Evolutionary conservation across 2,888 invertebrate genomes (phyloP), one percentile per base, ranked within the genome.

Genomic region (Argyresthia goedartella): DNA sequence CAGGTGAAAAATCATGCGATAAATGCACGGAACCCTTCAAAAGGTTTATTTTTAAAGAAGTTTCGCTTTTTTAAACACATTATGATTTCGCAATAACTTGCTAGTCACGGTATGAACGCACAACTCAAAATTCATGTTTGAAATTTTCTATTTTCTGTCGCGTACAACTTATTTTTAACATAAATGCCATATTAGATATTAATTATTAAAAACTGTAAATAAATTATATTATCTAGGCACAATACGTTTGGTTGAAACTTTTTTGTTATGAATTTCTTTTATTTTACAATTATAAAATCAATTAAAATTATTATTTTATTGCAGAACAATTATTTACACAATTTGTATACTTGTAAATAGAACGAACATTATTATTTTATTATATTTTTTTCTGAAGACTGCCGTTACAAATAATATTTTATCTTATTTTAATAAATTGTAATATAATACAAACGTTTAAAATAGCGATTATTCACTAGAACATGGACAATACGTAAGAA

Each of bases 91-190:
- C 85, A 86, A 86, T 86, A 85, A 81, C 80, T 81, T 85, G 82
- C 85, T 86, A 86, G 85, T 86, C 85, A 86, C 67, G 71, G 75
- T 80, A 72, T 73, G 71, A 79, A 77, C 82, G 85, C 84, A 82
- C 84, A 82, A 81, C 73, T 65, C 39, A 39, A 39, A 39, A 25
- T 4, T 25, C 25, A 25, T 25, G 6, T 25, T 25, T n/a, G n/a
- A 43, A 46, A 11, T 25, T 50, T 47, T 62, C 54, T 8, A n/a
- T 33, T 43, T 13, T 50, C 56, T 63, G 68, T 62, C 67, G 67
- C 66, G 65, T 65, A 68, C 62, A 64, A 63, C 70, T 71, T 72
- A 73, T 75, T 64, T 74, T 69, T 67, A 71, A 69, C 72, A 71
- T 73, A 73, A 81, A 76, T 76, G 85, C 85, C 85, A 86, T 86